Base-by-base conservation (phyloP, 2,888 invertebrate species). In the Pheosia tremula region DNA sequence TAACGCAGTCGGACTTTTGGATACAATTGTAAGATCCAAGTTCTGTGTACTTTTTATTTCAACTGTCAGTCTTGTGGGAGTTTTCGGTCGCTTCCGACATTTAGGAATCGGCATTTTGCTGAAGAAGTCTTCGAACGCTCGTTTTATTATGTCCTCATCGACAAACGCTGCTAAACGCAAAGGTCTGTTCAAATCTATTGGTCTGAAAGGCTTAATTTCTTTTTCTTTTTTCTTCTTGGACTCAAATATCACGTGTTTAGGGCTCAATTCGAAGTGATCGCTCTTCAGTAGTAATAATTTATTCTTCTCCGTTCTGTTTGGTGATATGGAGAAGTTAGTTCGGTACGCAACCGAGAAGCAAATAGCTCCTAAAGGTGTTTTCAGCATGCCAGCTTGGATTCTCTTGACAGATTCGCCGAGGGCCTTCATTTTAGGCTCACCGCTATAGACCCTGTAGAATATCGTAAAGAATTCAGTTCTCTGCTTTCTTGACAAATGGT, bases 301-400 rank as follows among this genome's bases (percentile, higher is more conserved):
- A 71, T 96, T 96, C 63, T 95, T 95, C 54, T 95, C 95, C 3
- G 95, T 95, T 67, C 96, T 96, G 63, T 97, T 97, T 4, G 98
- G 98, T 3, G 98, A 97, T 80, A 98, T 97, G 3, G 98, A 97
- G 95, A 99, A 97, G 90, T 98, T 98, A 2, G 98, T 98, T 77
- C 99, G 95, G 86, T 98, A 99, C 0, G 97, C 95, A 10, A 98
- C 96, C 0, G 96, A 96, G 81, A 98, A 95, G 70, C 96, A 96
- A 53, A 99, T 93, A 0, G 97, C 97, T 8, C 99, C 99, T 64
- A 97, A 95, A 11, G 98, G 98, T 6, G 98, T 98, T 78, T 97
- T 97, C 10, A 99, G 94, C 82, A 97, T 96, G 0, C 99, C 99
- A 24, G 99, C 96, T 85, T 96, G 95, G 50, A 97, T 95, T 78